Evolutionary conservation across 2,797 vertebrate species (phyloP), one percentile per base, ranked within the genome.

Genomic region (Sebastes aleutianus): DNA sequence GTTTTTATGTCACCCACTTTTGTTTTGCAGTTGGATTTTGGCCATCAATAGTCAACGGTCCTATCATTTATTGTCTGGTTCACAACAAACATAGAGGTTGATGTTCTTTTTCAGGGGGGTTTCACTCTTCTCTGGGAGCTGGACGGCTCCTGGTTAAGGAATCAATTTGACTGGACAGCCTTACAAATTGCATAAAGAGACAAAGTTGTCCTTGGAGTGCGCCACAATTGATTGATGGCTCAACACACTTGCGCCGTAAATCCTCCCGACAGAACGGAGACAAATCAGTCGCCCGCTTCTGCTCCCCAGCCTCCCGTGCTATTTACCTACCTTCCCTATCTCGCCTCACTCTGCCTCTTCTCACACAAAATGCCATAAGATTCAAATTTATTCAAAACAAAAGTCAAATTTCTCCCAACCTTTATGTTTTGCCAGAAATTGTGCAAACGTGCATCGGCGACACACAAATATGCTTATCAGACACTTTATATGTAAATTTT

Each of bases 81-180:
- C 89, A 85, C 88, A 88, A 80, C 85, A 91, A 91, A 87, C 89
- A 85, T 74, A 39, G 88, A 88, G 87, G 90, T 88, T 93, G 89
- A 92, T 91, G 90, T 89, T 88, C 88, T 90, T 89, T 93, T 93
- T 90, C 83, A 68, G 76, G 84, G 54, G 84, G 80, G 59, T 32
- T 73, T 78, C 80, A 47, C 83, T 86, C 86, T 85, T 91, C 87
- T 81, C 68, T 20, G 82, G 74, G 85, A 86, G 90, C 90, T 83
- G 88, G 92, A 91, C 90, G 78, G 90, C 89, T 88, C 83, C 90
- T 94, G 95, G 93, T 95, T 95, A 95, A 95, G 94, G 95, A 95
- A 96, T 95, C 95, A 95, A 93, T 96, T 95, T 94, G 94, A 94
- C 93, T 91, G 94, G 95, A 95, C 95, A 95, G 95, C 91, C 91